These are phyloP conservation scores for Pheucticus melanocephalus DNA, from an alignment of 2,113 vertebrate species.

Conservation along the genomic window DNA sequence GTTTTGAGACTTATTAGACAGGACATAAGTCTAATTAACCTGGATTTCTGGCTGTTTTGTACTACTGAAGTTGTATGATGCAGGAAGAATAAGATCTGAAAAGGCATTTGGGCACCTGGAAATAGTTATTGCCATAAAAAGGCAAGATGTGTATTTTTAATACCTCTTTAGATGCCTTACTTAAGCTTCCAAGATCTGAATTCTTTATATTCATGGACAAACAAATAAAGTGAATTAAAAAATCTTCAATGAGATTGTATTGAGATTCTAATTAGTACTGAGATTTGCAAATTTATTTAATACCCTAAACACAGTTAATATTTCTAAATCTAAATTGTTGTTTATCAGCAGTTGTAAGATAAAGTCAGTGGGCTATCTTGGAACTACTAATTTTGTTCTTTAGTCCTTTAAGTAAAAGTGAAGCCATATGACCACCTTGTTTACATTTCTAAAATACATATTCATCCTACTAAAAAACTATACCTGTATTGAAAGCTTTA, in stretches of 20 bases:
- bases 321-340: not conserved
- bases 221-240: not conserved
- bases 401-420: not conserved
- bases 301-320: not conserved
- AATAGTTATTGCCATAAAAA: not conserved
- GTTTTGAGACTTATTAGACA: constrained; percentile 18
- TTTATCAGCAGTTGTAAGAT: not conserved
- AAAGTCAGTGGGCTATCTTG: not conserved
- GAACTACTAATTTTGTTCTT: not conserved
- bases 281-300: not conserved
- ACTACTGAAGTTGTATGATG: not conserved
- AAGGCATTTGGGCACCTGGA: not conserved
- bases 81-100: not conserved
- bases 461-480: not conserved
- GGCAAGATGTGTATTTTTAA: not conserved
- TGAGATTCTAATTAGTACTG: not conserved
- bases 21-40: constrained; percentile 38
- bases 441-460: not conserved
- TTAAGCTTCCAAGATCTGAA: not conserved
- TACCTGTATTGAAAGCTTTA: not conserved
- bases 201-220: not conserved
- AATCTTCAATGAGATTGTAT: not conserved
- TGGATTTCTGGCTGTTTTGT: constrained; percentile 4
- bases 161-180: not conserved
- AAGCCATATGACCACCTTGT: not conserved